Conservation (phyloP, 2,113 vertebrate species). For the Petaurus breviceps region DNA sequence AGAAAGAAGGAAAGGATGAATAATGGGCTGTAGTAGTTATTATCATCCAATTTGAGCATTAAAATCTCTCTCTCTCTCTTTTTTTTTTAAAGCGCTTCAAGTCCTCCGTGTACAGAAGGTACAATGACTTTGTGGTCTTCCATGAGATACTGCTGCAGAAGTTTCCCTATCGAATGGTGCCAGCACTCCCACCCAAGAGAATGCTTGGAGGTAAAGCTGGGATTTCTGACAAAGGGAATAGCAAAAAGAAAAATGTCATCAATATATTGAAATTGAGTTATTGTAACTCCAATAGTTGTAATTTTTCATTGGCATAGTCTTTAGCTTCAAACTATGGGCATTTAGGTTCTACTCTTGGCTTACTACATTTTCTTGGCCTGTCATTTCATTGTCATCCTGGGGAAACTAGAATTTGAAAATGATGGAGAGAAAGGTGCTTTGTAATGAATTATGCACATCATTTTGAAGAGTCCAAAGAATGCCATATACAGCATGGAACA, state of each 20-base stretch:
- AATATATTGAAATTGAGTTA: not conserved
- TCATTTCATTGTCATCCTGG: not conserved
- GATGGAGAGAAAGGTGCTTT: not conserved
- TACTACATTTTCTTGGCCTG: not conserved
- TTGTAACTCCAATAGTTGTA: not conserved
- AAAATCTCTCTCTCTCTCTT: not conserved
- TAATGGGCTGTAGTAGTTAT: accelerated
- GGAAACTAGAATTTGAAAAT: not conserved
- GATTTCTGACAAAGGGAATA: not conserved
- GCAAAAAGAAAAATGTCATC: not conserved
- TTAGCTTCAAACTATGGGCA: not conserved
- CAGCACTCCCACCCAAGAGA: conserved; percentile 94
- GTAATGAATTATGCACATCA: too few relatives aligned
- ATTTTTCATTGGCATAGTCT: not conserved
- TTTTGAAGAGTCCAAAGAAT: not conserved
- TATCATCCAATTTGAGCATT: not conserved
- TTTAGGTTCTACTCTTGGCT: not conserved
- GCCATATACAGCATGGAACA: not conserved
- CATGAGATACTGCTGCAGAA: conserved; percentile 95
- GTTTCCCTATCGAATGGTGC: conserved; percentile 95
- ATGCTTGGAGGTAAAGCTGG: conserved; percentile 92
- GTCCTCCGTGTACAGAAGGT: conserved; percentile 93
- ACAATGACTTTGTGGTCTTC: conserved; percentile 97
- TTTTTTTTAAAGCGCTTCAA: conserved; percentile 86
- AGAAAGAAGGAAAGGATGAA: too few relatives aligned